Evolutionary conservation across 2,113 vertebrate genomes (phyloP).

Genomic region (Riparia riparia): DNA sequence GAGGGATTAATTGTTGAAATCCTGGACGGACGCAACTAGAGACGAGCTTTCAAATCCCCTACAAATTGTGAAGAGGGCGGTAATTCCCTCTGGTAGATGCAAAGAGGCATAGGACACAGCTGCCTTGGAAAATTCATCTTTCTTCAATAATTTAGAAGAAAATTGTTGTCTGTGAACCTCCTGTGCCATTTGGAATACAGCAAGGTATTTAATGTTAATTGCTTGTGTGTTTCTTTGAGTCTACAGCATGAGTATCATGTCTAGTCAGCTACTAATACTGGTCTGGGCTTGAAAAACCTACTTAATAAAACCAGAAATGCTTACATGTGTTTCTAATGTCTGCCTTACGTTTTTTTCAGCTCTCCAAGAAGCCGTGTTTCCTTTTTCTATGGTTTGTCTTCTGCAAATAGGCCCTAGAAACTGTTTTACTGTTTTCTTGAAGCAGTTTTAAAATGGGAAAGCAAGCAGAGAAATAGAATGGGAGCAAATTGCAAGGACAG

Average conservation of each 20-base stretch:
- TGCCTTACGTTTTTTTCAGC: neutral
- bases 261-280: neutral
- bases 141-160: neutral
- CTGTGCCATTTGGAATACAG: neutral
- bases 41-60: conserved; percentile 44
- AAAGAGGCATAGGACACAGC: neutral
- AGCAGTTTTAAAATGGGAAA: neutral
- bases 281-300: neutral
- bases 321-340: neutral
- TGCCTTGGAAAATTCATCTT: neutral
- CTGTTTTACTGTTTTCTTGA: neutral
- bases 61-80: conserved; percentile 58
- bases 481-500: neutral
- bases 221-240: neutral
- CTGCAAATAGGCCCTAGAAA: neutral
- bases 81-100: neutral
- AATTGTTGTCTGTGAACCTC: neutral
- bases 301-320: neutral
- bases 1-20: conserved; percentile 60
- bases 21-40: neutral
- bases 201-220: conserved; percentile 57
- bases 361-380: neutral
- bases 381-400: neutral
- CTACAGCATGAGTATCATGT: neutral
- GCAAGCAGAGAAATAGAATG: neutral